Evolutionary conservation across 2,888 invertebrate genomes (phyloP), one percentile per base, ranked within the genome.

Genomic region (Brachycybe producta): DNA sequence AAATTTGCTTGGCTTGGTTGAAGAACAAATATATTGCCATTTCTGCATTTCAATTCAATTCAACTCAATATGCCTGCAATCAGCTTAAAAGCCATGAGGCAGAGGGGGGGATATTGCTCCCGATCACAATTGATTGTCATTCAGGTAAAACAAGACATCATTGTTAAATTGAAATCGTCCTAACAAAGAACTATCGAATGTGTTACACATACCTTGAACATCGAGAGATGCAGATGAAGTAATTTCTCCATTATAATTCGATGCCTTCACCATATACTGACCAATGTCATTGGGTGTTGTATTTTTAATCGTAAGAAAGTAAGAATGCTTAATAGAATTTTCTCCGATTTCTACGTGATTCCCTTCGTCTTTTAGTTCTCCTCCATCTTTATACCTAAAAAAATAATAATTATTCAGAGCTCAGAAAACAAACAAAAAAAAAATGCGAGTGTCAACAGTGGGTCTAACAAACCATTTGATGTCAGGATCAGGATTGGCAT

Each of bases 401-500:
- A 45, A 27, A 17, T 39, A 52, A 45, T 38, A 43, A 24, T 30
- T 43, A 32, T 21, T 17, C 19, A 54, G 21, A 39, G 15, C 19
- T 17, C n/a, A 13, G 50, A 55, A 24, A 34, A n/a, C 28, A 23
- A 47, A 40, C 19, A 41, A 41, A 46, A 48, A 15, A 51, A 19
- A 39, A 21, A 45, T 28, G 38, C 35, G 17, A 45, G 44, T 32
- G 48, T n/a, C 44, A 21, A 49, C n/a, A n/a, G n/a, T n/a, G 38
- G 13, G 48, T 49, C 21, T 46, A 49, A 49, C 56, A 53, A 66
- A 78, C 94, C 94, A 94, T 53, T 78, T 75, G 41, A 87, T 77
- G 57, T 87, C 83, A 0, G 95, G 94, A 55, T 79, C 73, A 1
- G 95, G 95, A 70, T 91, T 87, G 5, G 88, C 94, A 27, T 84